A percentile compares a stretch with the other conserved stretches of the same genome.
Conservation (phyloP, 2,888 invertebrate genomes). For the Dioctria rufipes region DNA sequence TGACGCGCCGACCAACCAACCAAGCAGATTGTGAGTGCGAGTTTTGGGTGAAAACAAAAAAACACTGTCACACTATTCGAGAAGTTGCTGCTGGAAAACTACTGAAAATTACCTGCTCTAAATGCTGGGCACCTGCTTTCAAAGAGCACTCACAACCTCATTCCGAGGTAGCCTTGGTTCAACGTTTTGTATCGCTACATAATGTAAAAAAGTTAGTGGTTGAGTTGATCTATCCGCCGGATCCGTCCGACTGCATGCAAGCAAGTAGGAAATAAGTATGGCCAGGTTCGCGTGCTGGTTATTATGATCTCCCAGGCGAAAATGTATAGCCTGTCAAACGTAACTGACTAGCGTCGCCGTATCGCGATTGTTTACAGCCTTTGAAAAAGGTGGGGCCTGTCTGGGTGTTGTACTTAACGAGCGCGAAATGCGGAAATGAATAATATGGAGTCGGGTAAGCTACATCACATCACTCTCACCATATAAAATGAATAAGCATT, state of each 20-base stretch:
- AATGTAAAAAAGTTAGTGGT: background rate
- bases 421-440: background rate
- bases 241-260: background rate
- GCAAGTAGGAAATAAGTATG: conserved; percentile 25
- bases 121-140: conserved; percentile 8
- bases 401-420: conserved; percentile 19
- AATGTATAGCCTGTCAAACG: conserved; percentile 50
- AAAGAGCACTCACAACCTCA: conserved; percentile 48
- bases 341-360: conserved; percentile 47
- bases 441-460: background rate
- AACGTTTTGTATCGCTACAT: background rate
- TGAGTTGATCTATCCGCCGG: background rate
- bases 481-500: too few species aligned
- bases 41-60: background rate
- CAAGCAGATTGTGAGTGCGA: background rate
- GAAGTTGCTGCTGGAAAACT: background rate
- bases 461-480: too few species aligned
- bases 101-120: background rate
- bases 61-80: too few species aligned
- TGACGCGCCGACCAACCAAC: background rate
- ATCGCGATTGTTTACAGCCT: conserved; percentile 12
- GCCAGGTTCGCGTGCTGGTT: conserved; percentile 10
- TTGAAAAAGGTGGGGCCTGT: conserved; percentile 30
- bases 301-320: conserved; percentile 9
- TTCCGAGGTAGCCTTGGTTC: conserved; percentile 37